Percentiles rank a stretch among this genome's conserved stretches.
phyloP scores from a whole-genome alignment of 2,888 invertebrate genomes.

The Cenopis cana region DNA sequence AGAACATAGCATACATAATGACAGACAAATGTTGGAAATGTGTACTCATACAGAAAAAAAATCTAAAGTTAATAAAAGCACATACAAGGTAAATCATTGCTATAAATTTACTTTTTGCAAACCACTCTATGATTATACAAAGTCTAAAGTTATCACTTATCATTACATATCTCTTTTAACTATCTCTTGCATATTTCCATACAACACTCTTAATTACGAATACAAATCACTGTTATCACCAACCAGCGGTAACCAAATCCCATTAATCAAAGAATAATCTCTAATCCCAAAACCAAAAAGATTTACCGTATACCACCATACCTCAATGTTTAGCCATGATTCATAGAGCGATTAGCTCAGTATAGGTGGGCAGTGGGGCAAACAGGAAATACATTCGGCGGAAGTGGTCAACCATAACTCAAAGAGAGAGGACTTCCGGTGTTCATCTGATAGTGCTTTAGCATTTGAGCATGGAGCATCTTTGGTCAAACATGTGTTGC shows the following conservation, averaged over 20 bases:
- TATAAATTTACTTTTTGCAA: too few relatives aligned
- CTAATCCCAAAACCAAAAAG: constrained; percentile 37
- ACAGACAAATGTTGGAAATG: too few relatives aligned
- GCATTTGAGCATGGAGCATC: constrained; percentile 50
- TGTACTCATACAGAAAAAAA: too few relatives aligned
- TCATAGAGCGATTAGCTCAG: constrained; percentile 75
- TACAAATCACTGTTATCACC: neutral
- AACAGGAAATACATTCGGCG: constrained; percentile 76
- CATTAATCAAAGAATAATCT: constrained; percentile 39
- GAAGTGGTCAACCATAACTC: constrained; percentile 80
- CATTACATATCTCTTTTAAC: neutral
- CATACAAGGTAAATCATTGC: too few relatives aligned
- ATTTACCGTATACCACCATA: constrained; percentile 36
- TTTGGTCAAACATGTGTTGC: constrained; percentile 35
- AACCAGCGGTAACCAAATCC: neutral
- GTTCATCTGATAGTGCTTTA: constrained; percentile 65
- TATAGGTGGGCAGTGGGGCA: constrained; percentile 60
- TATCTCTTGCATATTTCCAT: neutral
- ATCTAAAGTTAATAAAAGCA: too few relatives aligned
- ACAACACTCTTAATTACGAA: neutral
- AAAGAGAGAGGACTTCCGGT: constrained; percentile 72
- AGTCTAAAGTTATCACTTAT: too few relatives aligned
- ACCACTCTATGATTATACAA: too few relatives aligned
- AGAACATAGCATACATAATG: too few relatives aligned
- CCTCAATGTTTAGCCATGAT: constrained; percentile 73